A percentile compares a stretch with the other conserved stretches of the same genome.
phyloP scores from a whole-genome alignment of 2,113 vertebrate species.

The Gymnorhina tibicen region DNA sequence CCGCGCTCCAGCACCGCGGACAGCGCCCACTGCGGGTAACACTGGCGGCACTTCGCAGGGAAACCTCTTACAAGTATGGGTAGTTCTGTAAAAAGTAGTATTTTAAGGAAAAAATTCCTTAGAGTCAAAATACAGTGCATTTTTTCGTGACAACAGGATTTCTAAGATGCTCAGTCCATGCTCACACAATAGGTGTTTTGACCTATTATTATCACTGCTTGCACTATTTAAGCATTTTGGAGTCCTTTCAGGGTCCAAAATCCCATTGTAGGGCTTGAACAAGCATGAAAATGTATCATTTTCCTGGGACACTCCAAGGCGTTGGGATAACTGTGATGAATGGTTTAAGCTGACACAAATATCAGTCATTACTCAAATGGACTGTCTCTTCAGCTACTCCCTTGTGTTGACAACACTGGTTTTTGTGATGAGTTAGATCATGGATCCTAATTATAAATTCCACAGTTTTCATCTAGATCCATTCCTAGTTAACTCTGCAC shows the following conservation, averaged over 20 bases:
- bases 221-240: neutral
- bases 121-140: neutral
- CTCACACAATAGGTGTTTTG: neutral
- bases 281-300: neutral
- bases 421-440: neutral
- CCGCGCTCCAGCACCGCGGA: neutral
- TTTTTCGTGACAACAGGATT: neutral
- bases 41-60: accelerated
- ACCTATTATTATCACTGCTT: neutral
- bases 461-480: neutral
- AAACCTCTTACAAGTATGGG: accelerated
- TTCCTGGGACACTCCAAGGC: neutral
- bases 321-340: neutral
- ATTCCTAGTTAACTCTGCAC: neutral
- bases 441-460: neutral
- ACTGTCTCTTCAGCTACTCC: neutral
- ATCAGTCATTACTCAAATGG: neutral
- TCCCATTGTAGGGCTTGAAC: neutral
- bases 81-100: accelerated
- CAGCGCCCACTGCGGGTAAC: neutral
- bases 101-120: neutral
- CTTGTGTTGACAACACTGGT: neutral
- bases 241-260: neutral
- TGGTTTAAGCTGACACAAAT: neutral
- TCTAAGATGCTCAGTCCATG: neutral